These are phyloP conservation scores for Felis chaus DNA, from an alignment of 2,113 vertebrate species.

Conservation along the genomic window DNA sequence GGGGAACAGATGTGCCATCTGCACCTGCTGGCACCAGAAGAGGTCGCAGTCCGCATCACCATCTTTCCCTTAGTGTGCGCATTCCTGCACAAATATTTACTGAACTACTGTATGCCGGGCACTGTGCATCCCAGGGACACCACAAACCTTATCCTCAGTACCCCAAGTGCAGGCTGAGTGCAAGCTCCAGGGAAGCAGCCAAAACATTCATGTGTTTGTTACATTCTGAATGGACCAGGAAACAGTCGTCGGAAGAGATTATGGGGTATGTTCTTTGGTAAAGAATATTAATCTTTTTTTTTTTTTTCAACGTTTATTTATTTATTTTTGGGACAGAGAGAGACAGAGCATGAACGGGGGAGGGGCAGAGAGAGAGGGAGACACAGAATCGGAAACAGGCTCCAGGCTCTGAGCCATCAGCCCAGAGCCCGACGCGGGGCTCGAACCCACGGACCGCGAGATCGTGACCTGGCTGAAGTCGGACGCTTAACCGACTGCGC, in stretches of 20 bases:
- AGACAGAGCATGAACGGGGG: too few relatives aligned
- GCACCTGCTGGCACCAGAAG: background rate
- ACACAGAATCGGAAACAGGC: too few relatives aligned
- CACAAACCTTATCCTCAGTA: background rate
- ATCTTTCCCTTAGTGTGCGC: background rate
- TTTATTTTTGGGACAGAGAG: too few relatives aligned
- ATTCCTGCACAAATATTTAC: background rate
- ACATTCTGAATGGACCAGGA: background rate
- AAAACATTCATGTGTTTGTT: rapidly evolving
- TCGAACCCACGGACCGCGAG: too few relatives aligned
- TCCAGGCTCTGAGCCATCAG: too few relatives aligned
- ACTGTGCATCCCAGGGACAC: background rate
- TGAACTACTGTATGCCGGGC: rapidly evolving
- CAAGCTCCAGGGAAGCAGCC: background rate
- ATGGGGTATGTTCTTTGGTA: background rate
- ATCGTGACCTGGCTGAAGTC: too few relatives aligned
- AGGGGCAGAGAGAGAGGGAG: too few relatives aligned
- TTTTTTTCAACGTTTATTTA: too few relatives aligned
- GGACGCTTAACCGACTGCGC: too few relatives aligned
- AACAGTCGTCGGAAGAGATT: background rate
- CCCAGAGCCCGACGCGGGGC: too few relatives aligned
- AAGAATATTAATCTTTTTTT: background rate
- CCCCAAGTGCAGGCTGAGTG: background rate
- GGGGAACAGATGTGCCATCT: rapidly evolving
- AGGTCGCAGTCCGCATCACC: background rate